Percentiles rank a stretch among this genome's conserved stretches.
phyloP scores from a whole-genome alignment of 92 coral and sea anemone species.

The Epizoanthus illoricatus region DNA sequence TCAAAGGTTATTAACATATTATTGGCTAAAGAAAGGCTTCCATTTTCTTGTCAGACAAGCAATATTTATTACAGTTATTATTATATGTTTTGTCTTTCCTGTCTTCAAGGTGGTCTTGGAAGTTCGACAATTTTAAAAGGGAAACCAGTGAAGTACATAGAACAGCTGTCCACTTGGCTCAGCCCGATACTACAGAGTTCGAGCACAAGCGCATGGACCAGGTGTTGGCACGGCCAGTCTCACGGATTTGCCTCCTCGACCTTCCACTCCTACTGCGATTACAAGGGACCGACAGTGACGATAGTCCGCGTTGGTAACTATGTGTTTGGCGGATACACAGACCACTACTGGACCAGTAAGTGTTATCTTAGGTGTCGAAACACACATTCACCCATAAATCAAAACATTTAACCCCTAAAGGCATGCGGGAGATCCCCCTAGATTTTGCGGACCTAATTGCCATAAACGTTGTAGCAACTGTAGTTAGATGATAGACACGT shows the following conservation, averaged over 20 bases:
- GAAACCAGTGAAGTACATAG: not conserved
- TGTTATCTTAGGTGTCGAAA: not conserved
- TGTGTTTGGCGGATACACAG: constrained; percentile 41
- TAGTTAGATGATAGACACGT: no score
- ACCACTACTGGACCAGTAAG: constrained; percentile 29
- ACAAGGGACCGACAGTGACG: constrained; percentile 33
- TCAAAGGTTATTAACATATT: no score
- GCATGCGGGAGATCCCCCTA: no score
- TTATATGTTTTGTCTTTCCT: no score
- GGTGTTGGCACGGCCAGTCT: not conserved
- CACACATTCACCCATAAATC: no score
- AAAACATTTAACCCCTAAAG: no score
- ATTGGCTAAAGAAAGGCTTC: no score
- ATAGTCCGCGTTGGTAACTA: constrained; percentile 9
- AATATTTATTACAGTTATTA: no score
- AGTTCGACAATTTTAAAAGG: not conserved
- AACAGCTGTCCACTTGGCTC: constrained; percentile 1
- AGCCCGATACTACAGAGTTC: constrained; percentile 13
- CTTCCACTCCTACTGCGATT: constrained; percentile 24
- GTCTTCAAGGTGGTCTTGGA: constrained; percentile 1
- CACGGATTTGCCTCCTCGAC: constrained; percentile 25
- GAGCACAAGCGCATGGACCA: not conserved
- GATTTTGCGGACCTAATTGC: no score
- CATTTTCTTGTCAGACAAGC: no score
- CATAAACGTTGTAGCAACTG: no score